Base-by-base conservation (phyloP, 23 tunicate genomes). In the Botrylloides violaceus region DNA sequence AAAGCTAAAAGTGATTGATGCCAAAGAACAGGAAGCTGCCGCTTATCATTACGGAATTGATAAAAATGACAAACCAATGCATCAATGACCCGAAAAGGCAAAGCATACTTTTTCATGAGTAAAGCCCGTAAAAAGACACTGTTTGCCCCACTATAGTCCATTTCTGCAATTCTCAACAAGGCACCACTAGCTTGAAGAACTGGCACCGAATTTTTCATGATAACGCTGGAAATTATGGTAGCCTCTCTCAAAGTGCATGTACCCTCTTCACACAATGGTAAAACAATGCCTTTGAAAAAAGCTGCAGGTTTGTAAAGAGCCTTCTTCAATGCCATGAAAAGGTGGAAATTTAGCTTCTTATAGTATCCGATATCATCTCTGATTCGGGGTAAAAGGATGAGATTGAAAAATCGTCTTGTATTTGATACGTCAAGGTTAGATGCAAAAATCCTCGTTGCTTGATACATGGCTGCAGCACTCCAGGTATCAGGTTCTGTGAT, bases 221-320 rank as follows among this genome's bases (percentile, higher is more conserved):
- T 59, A 5, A 76, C 92, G 65, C 98, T 92, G 2, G 80, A 79
- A 21, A 92, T 80, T 33, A 92, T 92, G 4, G 92, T 84, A 48
- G 98, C 98, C 76, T 92, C 98, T 27, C 98, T 76, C 59, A 92
- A 72, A 3, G 98, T 84, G 64, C 98, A 92, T 5, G 98, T 84
- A 39, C 87, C 92, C 9, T 43, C 53, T 61, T 86, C 88, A 66
- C 93, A 85, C 31, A 93, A 50, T 2, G 98, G 98, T 5, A 93
- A 61, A 5, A 93, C 32, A 18, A 93, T 93, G 3, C 94, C 94
- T 73, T 85, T 86, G 68, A 85, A 81, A 61, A 93, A 93, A 2
- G 88, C 94, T n/a, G 85, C 95, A 4, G 98, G 98, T 72, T 81
- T 86, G 31, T 71, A 93, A 24, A 93, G 58, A 32, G 98, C 86